phyloP scores from a whole-genome alignment of 2,888 invertebrate species.

The Eledona agricola region DNA sequence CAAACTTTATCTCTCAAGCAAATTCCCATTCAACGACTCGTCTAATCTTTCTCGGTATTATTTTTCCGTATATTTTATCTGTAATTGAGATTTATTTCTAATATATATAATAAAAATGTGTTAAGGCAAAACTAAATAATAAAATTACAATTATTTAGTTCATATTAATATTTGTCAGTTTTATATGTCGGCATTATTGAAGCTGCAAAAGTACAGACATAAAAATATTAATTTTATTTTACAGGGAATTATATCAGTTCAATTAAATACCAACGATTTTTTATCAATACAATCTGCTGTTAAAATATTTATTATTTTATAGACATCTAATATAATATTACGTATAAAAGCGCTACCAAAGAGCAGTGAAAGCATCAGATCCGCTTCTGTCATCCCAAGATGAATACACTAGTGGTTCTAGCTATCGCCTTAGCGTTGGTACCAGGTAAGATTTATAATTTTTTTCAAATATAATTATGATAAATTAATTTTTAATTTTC shows the following conservation, averaged over 20 bases:
- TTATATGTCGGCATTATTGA: background rate
- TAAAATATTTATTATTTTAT: slow-evolving; percentile 17
- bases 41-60: too few relatives aligned
- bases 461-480: slow-evolving; percentile 1
- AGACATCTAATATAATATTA: slow-evolving; percentile 21
- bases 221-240: slow-evolving; percentile 16
- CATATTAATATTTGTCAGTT: too few relatives aligned
- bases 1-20: too few relatives aligned
- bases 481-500: too few relatives aligned
- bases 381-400: slow-evolving; percentile 16
- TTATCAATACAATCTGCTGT: slow-evolving; percentile 13
- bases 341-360: slow-evolving; percentile 2
- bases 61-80: too few relatives aligned
- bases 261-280: slow-evolving; percentile 6
- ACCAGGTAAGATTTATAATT: slow-evolving; percentile 35
- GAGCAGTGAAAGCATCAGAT: slow-evolving; percentile 2
- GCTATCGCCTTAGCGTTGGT: slow-evolving; percentile 26
- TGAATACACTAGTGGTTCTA: slow-evolving; percentile 33
- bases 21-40: too few relatives aligned
- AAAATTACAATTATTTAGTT: too few relatives aligned
- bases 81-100: too few relatives aligned
- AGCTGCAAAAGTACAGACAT: background rate
- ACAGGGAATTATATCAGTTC: too few relatives aligned
- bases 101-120: too few relatives aligned
- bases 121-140: too few relatives aligned